Evolutionary conservation across 2,113 vertebrate species (phyloP).

Genomic region (Trematomus loennbergii): DNA sequence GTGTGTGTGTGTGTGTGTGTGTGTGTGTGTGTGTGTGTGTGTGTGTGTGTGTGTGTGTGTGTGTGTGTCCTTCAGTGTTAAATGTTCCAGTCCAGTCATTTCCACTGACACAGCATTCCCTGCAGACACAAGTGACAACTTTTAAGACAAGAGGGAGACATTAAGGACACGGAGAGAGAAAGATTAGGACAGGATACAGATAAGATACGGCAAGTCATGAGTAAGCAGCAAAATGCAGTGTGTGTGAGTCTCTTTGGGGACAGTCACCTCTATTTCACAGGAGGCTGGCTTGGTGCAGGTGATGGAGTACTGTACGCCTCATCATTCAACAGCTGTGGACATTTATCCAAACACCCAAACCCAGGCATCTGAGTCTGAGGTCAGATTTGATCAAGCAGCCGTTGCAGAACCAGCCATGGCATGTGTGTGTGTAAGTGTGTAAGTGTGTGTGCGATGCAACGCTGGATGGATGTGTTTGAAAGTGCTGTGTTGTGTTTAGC

Average conservation of each 20-base stretch:
- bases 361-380: slow-evolving; percentile 39
- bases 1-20: too few relatives aligned
- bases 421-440: too few relatives aligned
- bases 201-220: slow-evolving; percentile 23
- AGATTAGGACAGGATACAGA: slow-evolving; percentile 40
- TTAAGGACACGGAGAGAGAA: slow-evolving; percentile 2
- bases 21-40: too few relatives aligned
- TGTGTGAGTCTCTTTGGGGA: slow-evolving; percentile 15
- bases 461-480: slow-evolving; percentile 19
- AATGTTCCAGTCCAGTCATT: neutral
- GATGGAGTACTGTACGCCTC: slow-evolving; percentile 48
- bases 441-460: slow-evolving; percentile 3
- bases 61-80: neutral
- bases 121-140: slow-evolving; percentile 29
- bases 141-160: slow-evolving; percentile 22
- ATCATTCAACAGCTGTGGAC: slow-evolving; percentile 63
- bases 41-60: too few relatives aligned
- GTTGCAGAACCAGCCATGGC: slow-evolving; percentile 17
- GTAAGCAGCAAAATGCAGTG: slow-evolving; percentile 18
- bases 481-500: slow-evolving; percentile 51
- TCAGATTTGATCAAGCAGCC: slow-evolving; percentile 63
- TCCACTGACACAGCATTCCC: slow-evolving; percentile 17
- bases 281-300: slow-evolving; percentile 56
- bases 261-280: slow-evolving; percentile 48
- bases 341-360: slow-evolving; percentile 36